Evolutionary conservation across 2,113 vertebrate genomes (phyloP).

Genomic region (Labeo rohita): DNA sequence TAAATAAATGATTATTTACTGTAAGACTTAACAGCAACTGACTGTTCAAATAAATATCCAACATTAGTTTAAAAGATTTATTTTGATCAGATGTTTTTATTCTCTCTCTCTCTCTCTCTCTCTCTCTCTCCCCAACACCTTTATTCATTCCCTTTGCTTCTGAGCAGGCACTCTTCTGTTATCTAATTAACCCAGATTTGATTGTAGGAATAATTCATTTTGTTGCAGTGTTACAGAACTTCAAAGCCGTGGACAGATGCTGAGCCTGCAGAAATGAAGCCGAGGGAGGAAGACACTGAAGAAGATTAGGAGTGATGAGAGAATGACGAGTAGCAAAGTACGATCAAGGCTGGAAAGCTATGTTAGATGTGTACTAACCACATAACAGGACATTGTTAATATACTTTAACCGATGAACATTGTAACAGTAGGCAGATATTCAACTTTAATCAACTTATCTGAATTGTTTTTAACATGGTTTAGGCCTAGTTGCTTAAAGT

Average conservation of each 20-base stretch:
- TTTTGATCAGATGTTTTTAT: not conserved
- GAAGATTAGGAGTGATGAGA: conserved; percentile 31
- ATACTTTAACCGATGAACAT: not conserved
- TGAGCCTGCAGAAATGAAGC: conserved; percentile 50
- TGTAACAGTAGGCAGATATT: not conserved
- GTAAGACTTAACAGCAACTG: not conserved
- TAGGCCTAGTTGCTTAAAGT: not conserved
- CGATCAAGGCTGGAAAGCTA: not conserved
- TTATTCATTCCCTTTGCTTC: conserved; percentile 40
- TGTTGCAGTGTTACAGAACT: conserved; percentile 45
- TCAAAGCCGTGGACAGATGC: conserved; percentile 55
- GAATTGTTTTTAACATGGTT: not conserved
- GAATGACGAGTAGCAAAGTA: not conserved
- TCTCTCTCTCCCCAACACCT: not conserved
- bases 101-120: too few species aligned
- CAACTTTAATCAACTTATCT: not conserved
- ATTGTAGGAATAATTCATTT: conserved; percentile 57
- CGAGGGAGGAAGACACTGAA: conserved; percentile 25
- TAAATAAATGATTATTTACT: not conserved
- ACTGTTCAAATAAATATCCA: not conserved
- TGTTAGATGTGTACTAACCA: conserved; percentile 7
- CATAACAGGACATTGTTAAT: not conserved
- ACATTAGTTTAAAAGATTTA: not conserved
- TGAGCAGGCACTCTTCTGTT: conserved; percentile 30
- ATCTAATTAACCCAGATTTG: conserved; percentile 53